Conservation (phyloP, 1,140 invertebrate species). For the Ceratina calcarata region DNA sequence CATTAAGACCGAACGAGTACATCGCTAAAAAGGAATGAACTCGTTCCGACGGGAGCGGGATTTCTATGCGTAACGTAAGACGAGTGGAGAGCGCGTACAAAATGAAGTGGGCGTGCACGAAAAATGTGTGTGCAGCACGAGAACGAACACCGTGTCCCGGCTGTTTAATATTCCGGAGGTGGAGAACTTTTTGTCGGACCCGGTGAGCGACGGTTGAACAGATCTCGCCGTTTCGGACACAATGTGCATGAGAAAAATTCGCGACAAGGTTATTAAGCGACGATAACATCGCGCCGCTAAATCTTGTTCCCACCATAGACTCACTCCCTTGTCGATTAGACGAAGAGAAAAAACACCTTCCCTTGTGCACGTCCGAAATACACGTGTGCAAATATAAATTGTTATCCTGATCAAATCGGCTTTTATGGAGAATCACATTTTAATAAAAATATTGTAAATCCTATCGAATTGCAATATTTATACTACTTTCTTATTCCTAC, state of each 20-base stretch:
- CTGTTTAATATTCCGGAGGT: conserved; percentile 45
- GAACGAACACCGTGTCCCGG: not conserved
- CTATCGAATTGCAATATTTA: too few relatives aligned
- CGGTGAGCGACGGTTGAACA: conserved; percentile 42
- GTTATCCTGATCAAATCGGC: too few relatives aligned
- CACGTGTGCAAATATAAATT: not conserved
- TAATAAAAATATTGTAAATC: too few relatives aligned
- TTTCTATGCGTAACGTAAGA: conserved; percentile 35
- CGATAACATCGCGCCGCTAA: conserved; percentile 28
- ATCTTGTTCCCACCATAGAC: not conserved
- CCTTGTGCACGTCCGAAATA: not conserved
- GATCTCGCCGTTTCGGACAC: conserved; percentile 17
- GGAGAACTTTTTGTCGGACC: conserved; percentile 23
- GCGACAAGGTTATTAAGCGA: conserved; percentile 35
- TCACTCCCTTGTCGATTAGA: not conserved
- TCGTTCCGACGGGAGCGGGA: conserved; percentile 20
- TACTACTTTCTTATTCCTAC: too few relatives aligned
- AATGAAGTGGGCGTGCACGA: conserved; percentile 63
- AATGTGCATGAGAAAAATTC: conserved; percentile 22
- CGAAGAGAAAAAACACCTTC: not conserved
- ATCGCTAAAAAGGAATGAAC: too few relatives aligned
- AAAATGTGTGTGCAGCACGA: conserved; percentile 65
- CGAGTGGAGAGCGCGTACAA: conserved; percentile 38
- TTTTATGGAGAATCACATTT: too few relatives aligned
- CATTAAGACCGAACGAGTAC: too few relatives aligned